These are phyloP conservation scores for Rhingia rostrata DNA, from an alignment of 2,888 invertebrate genomes.

Conservation along the genomic window DNA sequence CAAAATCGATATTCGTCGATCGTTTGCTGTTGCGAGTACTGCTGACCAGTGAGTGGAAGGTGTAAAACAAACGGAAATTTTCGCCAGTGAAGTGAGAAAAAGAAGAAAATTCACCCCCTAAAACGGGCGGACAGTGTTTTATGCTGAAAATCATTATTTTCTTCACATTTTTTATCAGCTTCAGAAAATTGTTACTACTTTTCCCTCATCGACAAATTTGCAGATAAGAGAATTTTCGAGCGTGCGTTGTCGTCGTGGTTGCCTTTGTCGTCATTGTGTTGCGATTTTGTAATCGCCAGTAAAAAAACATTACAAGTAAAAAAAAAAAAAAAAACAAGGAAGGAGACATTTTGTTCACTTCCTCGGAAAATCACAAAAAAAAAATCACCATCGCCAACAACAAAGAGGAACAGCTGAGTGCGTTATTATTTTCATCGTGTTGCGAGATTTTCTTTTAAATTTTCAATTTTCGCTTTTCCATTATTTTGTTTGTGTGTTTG, in stretches of 20 bases:
- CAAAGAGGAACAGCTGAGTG: conserved; percentile 62
- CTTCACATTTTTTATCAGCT: conserved; percentile 56
- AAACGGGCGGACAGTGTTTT: neutral
- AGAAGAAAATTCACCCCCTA: neutral
- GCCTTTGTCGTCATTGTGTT: conserved; percentile 35
- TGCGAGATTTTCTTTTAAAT: conserved; percentile 11
- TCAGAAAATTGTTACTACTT: conserved; percentile 13
- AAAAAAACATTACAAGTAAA: neutral
- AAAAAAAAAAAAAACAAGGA: conserved; percentile 7
- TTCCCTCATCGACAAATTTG: conserved; percentile 8
- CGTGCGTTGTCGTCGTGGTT: conserved; percentile 40
- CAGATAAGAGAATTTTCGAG: conserved; percentile 48
- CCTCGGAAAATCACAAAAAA: conserved; percentile 21
- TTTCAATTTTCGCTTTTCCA: conserved; percentile 7
- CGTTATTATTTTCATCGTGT: conserved; percentile 3
- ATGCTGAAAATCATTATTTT: conserved; percentile 12
- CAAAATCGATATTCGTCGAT: conserved; percentile 35
- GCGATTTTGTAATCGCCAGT: conserved; percentile 36
- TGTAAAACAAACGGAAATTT: conserved; percentile 30
- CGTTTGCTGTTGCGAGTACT: conserved; percentile 12
- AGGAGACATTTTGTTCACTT: conserved; percentile 3
- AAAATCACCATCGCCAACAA: conserved; percentile 32
- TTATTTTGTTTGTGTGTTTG: conserved; percentile 5
- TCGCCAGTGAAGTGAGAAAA: conserved; percentile 5
- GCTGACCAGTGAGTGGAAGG: neutral